phyloP scores from a whole-genome alignment of 2,113 vertebrate genomes.

The cattle (Bos taurus) region ARS-UCD2.0 NC_037345.1:64648001-64648500 shows the following conservation, averaged over 20 bases:
- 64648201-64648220: not conserved
- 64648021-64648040: not conserved
- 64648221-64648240: not conserved
- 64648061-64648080: accelerated
- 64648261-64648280: not conserved
- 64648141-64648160: not conserved
- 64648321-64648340: conserved; percentile 48
- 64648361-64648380: conserved; percentile 65
- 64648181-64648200: not conserved
- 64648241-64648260: not conserved
- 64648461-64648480: conserved; percentile 82
- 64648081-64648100: not conserved
- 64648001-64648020: not conserved
- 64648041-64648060: not conserved
- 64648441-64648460: conserved; percentile 84
- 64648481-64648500: conserved; percentile 74
- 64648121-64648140: not conserved
- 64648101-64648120: not conserved
- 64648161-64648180: not conserved
- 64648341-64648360: conserved; percentile 58
- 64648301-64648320: not conserved
- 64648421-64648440: conserved; percentile 83
- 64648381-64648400: conserved; percentile 82
- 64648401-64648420: conserved; percentile 88
- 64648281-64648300: not conserved